Conservation (phyloP, 2,888 invertebrate genomes). For the Lypha dubia region DNA sequence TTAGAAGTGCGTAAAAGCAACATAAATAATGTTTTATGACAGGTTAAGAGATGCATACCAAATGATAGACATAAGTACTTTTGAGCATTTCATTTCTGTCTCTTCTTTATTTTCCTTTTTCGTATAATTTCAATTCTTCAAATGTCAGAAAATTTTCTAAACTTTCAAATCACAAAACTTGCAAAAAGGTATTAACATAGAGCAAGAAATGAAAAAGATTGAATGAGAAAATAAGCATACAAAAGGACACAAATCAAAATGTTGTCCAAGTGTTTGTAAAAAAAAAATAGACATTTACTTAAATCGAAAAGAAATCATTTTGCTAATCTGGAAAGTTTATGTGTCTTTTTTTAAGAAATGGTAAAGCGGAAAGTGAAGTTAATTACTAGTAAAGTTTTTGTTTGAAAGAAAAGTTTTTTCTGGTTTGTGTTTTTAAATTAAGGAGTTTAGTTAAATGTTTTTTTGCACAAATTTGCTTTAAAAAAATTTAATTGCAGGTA, state of each 20-base stretch:
- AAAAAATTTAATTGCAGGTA: too few relatives aligned
- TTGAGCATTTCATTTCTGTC: not conserved
- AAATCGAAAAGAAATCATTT: too few relatives aligned
- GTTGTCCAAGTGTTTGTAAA: not conserved
- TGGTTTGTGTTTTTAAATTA: too few relatives aligned
- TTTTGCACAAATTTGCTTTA: too few relatives aligned
- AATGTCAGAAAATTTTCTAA: constrained; percentile 31
- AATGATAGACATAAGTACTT: constrained; percentile 47
- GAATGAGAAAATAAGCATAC: not conserved
- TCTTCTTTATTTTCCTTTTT: not conserved
- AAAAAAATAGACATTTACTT: too few relatives aligned
- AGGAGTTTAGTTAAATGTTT: too few relatives aligned
- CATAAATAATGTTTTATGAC: constrained; percentile 50
- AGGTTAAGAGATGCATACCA: constrained; percentile 44
- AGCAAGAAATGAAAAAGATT: not conserved
- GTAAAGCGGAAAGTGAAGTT: too few relatives aligned
- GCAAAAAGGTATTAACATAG: not conserved
- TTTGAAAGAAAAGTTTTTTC: too few relatives aligned
- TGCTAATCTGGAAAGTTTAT: too few relatives aligned
- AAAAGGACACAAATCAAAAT: not conserved
- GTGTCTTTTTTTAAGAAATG: too few relatives aligned
- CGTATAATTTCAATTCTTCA: constrained; percentile 29
- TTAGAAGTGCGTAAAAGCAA: constrained; percentile 34
- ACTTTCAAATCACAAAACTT: not conserved
- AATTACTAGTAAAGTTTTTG: too few relatives aligned